Base-by-base conservation (phyloP, 2,113 vertebrate species). In the Globicephala melas region DNA sequence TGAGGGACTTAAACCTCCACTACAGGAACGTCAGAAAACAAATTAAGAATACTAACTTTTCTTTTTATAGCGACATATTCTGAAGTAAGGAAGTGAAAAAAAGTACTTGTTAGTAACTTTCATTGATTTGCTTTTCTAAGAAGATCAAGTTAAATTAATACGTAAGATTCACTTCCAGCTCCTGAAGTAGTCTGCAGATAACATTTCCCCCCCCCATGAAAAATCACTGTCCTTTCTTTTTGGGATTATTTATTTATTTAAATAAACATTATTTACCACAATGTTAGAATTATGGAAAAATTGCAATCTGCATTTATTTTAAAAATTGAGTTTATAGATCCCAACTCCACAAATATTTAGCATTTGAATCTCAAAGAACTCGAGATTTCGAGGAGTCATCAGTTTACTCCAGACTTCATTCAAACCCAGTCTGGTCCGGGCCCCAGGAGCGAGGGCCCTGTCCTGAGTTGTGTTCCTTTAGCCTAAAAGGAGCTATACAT, bases 401-500 rank as follows among this genome's bases (percentile, higher is more conserved):
- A n/a, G 89, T 74, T 74, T 77, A 70, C 87, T 58, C 81, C 14
- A 94, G 92, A 87, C 55, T 38, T 97, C 86, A 74, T 41, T 95
- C 70, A 82, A 38, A 80, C 90, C 90, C 81, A 77, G 92, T 77
- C 87, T 62, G 60, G 47, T 71, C 50, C 53, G 1, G 44, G 68
- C 50, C 88, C 38, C 28, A 20, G 91, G 71, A 94, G 83, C 28
- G 18, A 68, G 67, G 88, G 85, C 62, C 85, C 74, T 94, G 92
- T 81, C 71, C 31, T 55, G 33, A 62, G 25, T 44, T 70, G 55
- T 93, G 87, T 10, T 90, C 47, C 79, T 95, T 96, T 95, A 82
- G 83, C 95, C 92, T 97, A 96, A 97, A 98, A 97, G 92, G 93
- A 97, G 94, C 97, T 97, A 95, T 95, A 96, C 98, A 96, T 96